Conservation (phyloP, 2,888 invertebrate genomes). For the Calameuta pallipes region DNA sequence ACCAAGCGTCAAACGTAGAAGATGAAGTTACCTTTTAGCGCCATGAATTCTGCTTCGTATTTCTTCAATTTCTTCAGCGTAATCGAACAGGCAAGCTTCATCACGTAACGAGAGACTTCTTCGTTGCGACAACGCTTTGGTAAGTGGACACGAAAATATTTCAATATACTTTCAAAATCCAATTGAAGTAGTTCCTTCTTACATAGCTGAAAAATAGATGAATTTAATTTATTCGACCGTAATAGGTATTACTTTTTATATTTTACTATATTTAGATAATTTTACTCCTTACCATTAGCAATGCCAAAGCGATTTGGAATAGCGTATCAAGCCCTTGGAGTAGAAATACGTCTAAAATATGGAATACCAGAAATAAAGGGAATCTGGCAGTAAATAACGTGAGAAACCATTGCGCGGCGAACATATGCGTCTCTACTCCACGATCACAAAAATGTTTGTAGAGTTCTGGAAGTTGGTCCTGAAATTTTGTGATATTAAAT, state of each 20-base stretch:
- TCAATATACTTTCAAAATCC: slow-evolving; percentile 97
- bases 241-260: background rate
- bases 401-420: slow-evolving; percentile 99
- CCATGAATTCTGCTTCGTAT: slow-evolving; percentile 91
- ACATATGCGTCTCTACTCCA: slow-evolving; percentile 97
- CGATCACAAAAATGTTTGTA: slow-evolving; percentile 85
- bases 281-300: slow-evolving; percentile 78
- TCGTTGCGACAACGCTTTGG: slow-evolving; percentile 97
- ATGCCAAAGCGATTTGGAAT: slow-evolving; percentile 95
- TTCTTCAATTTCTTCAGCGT: slow-evolving; percentile 95
- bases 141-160: slow-evolving; percentile 96
- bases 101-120: slow-evolving; percentile 87
- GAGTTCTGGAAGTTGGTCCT: slow-evolving; percentile 86
- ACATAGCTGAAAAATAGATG: slow-evolving; percentile 70
- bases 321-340: slow-evolving; percentile 94
- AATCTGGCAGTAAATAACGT: slow-evolving; percentile 99
- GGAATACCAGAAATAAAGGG: slow-evolving; percentile 96
- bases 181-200: slow-evolving; percentile 90
- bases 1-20: slow-evolving; percentile 57
- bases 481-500: slow-evolving; percentile 40
- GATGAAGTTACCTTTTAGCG: slow-evolving; percentile 76
- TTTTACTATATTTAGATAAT: background rate
- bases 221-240: background rate
- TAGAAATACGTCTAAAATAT: slow-evolving; percentile 96
- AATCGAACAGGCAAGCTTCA: slow-evolving; percentile 89